Conservation (phyloP, 2,113 vertebrate genomes). For the Pterocles gutturalis region DNA sequence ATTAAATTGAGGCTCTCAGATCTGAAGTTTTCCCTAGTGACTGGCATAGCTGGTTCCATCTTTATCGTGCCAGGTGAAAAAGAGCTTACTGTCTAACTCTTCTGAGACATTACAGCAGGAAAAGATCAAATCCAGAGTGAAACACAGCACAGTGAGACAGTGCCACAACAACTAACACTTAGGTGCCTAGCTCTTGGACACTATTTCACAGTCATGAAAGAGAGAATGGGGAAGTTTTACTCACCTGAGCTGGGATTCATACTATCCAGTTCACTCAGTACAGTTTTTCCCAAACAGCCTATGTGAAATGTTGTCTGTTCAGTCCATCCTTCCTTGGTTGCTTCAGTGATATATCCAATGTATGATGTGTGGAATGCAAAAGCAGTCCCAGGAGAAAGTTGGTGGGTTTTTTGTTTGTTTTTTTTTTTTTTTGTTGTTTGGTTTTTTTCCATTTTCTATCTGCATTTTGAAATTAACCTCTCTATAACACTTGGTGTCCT, state of each 20-base stretch:
- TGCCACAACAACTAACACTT: neutral
- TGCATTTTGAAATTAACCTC: neutral
- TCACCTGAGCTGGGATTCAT: neutral
- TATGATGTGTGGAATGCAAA: neutral
- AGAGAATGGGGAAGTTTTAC: neutral
- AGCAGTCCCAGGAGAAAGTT: neutral
- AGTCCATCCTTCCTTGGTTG: neutral
- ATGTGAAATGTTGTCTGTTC: neutral
- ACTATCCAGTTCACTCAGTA: neutral
- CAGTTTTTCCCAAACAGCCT: neutral
- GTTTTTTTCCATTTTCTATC: neutral
- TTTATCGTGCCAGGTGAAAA: neutral
- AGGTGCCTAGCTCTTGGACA: neutral
- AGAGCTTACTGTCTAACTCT: neutral
- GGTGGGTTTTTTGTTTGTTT: too few relatives aligned
- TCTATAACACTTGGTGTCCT: neutral
- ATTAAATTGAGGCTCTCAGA: neutral
- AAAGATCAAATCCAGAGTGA: neutral
- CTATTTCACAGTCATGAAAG: neutral
- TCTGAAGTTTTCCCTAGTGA: neutral
- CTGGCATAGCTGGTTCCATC: neutral
- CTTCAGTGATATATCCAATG: neutral
- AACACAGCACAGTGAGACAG: neutral
- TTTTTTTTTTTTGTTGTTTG: accelerated
- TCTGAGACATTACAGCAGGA: neutral